These are phyloP conservation scores for Caenorhabditis macrosperma DNA, from an alignment of 2,888 invertebrate genomes.

Conservation along the genomic window DNA sequence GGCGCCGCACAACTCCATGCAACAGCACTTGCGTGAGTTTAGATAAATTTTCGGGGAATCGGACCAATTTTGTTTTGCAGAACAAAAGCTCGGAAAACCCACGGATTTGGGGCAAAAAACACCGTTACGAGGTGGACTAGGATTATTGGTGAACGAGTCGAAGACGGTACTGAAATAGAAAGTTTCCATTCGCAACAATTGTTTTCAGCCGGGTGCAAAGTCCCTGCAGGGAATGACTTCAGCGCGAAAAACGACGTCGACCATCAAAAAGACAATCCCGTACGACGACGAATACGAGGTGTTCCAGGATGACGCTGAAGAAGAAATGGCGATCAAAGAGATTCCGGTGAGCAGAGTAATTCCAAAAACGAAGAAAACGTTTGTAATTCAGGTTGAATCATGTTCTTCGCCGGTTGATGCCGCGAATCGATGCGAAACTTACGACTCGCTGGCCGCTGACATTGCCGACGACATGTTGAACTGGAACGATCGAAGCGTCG, in stretches of 20 bases:
- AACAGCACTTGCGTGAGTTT: constrained; percentile 34
- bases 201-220: constrained; percentile 28
- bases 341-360: background rate
- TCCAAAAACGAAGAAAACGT: background rate
- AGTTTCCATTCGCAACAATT: too few relatives aligned
- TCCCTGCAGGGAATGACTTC: constrained; percentile 36
- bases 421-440: constrained; percentile 4
- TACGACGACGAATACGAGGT: constrained; percentile 18
- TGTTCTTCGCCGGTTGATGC: constrained; percentile 23
- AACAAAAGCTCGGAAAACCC: constrained; percentile 35
- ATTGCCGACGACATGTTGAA: constrained; percentile 34
- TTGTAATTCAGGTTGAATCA: background rate
- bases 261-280: background rate
- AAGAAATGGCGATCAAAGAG: background rate
- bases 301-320: constrained; percentile 29
- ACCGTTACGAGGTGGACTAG: constrained; percentile 32
- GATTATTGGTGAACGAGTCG: constrained; percentile 45
- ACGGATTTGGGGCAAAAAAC: constrained; percentile 34
- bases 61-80: constrained; percentile 1
- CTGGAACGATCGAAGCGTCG: constrained; percentile 11
- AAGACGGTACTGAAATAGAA: too few relatives aligned
- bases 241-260: constrained; percentile 8
- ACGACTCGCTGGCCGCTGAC: constrained; percentile 29
- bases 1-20: constrained; percentile 16
- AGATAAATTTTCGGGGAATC: background rate